Evolutionary conservation across 2,113 vertebrate genomes (phyloP).

Genomic region (Gallinago jamesoni): DNA sequence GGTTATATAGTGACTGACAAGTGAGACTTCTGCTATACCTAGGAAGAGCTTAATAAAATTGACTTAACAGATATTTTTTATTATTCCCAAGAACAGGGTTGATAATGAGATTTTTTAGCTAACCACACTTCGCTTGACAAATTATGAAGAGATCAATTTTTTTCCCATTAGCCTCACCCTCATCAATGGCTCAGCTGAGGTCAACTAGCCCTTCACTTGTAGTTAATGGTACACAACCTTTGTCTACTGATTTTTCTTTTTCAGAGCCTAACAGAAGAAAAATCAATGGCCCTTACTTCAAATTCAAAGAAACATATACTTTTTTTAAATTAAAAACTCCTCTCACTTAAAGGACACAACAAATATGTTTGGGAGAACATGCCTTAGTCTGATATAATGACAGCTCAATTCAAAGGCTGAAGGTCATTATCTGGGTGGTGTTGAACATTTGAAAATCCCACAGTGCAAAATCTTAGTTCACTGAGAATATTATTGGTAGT

Average conservation of each 20-base stretch:
- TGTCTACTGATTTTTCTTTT: slow-evolving; percentile 28
- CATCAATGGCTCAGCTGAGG: slow-evolving; percentile 54
- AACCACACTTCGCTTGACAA: slow-evolving; percentile 59
- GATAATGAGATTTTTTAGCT: slow-evolving; percentile 61
- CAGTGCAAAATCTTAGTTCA: not conserved
- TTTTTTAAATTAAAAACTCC: slow-evolving; percentile 62
- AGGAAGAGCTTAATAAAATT: slow-evolving; percentile 44
- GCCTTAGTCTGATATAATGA: not conserved
- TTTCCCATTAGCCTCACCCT: slow-evolving; percentile 56
- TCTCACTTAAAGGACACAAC: slow-evolving; percentile 32
- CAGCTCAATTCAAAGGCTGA: not conserved
- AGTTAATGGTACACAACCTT: slow-evolving; percentile 51
- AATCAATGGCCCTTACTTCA: slow-evolving; percentile 55
- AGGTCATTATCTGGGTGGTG: not conserved
- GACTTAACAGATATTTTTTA: slow-evolving; percentile 38
- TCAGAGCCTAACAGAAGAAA: slow-evolving; percentile 47
- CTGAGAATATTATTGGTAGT: not conserved
- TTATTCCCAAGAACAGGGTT: slow-evolving; percentile 33
- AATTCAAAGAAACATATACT: slow-evolving; percentile 57
- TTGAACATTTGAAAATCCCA: not conserved
- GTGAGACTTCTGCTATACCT: slow-evolving; percentile 1
- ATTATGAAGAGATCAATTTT: slow-evolving; percentile 70
- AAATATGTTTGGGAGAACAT: not conserved
- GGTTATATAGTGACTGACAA: slow-evolving; percentile 35
- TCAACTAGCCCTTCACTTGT: slow-evolving; percentile 52